Evolutionary conservation across 2,797 vertebrate genomes (phyloP).

Genomic region (Alca torda): DNA sequence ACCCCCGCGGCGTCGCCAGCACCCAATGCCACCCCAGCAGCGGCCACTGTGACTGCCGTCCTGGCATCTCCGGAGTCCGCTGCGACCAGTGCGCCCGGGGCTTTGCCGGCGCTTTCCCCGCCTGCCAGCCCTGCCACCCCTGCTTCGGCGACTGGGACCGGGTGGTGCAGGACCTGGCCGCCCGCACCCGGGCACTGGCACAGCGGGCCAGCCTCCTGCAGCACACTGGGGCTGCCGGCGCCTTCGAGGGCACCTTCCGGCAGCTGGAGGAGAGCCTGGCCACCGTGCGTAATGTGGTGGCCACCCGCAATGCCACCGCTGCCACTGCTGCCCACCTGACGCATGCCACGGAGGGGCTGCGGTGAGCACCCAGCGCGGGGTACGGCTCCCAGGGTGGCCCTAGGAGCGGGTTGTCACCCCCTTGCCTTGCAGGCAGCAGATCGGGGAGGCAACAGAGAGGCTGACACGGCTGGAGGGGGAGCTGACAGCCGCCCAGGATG

Average conservation of each 20-base stretch:
- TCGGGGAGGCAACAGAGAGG: conserved; percentile 87
- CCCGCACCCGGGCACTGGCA: conserved; percentile 81
- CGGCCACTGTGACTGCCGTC: conserved; percentile 91
- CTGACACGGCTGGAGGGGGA: conserved; percentile 88
- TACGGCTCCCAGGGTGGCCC: fast-evolving
- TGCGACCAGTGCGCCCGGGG: conserved; percentile 97
- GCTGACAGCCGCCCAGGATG: conserved; percentile 88
- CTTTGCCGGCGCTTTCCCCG: conserved; percentile 89
- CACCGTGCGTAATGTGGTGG: conserved; percentile 83
- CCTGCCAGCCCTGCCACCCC: conserved; percentile 92
- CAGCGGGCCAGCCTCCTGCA: conserved; percentile 85
- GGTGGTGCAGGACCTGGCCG: conserved; percentile 90
- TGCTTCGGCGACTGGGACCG: conserved; percentile 99
- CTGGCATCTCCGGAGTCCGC: conserved; percentile 91
- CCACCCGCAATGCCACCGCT: conserved; percentile 84
- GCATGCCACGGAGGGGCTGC: conserved; percentile 85
- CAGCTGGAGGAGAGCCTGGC: conserved; percentile 87
- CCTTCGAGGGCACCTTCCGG: conserved; percentile 86
- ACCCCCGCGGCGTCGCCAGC: conserved; percentile 85
- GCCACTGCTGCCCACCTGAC: conserved; percentile 82
- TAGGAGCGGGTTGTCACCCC: background rate
- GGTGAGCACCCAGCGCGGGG: conserved; percentile 41
- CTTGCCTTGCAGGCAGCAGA: conserved; percentile 78
- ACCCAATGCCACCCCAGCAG: conserved; percentile 88
- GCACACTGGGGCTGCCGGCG: conserved; percentile 85